Base-by-base conservation (phyloP, 1,140 invertebrate genomes). In the Trypoxylus dichotomus region DNA sequence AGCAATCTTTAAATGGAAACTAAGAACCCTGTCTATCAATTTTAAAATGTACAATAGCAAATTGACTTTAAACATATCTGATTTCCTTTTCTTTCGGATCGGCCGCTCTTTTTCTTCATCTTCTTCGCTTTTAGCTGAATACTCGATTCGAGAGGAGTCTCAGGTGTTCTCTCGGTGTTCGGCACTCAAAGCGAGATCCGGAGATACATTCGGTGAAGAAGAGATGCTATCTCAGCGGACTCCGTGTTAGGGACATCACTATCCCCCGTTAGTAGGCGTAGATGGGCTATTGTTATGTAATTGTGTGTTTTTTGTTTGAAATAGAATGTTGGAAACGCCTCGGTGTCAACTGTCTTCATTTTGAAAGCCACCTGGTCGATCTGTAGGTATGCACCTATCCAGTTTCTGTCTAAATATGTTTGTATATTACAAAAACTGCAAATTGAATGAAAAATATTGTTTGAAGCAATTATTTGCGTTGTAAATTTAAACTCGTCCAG, bases 221-320 rank as follows among this genome's bases (percentile, higher is more conserved):
- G 54, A 79, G 84, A 85, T 84, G 79, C 68, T 85, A 85, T 85
- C 84, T 77, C 41, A 42, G 24, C 75, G 72, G 77, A 71, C 76
- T 79, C 81, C 80, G 82, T 83, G 84, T 84, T 83, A 84, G 82
- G 83, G 82, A 84, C 84, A 84, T 84, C 83, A 82, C 80, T 84
- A 83, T 83, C 42, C 82, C 82, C 81, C 84, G 83, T 85, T 85
- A 85, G 84, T 85, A 85, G 84, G 84, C 84, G 84, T 85, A 85
- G 83, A 85, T 85, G 80, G 80, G 79, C 83, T 76, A 85, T 85
- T 85, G 84, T 85, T 84, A 83, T 83, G 84, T 85, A 85, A 85
- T 85, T 84, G 84, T 84, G 77, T 82, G 83, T 84, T 85, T 84
- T 85, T 85, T 85, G 81, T 85, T 85, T 84, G 84, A 84, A 82